phyloP scores from a whole-genome alignment of 2,888 invertebrate genomes.

The Apodemia zela region DNA sequence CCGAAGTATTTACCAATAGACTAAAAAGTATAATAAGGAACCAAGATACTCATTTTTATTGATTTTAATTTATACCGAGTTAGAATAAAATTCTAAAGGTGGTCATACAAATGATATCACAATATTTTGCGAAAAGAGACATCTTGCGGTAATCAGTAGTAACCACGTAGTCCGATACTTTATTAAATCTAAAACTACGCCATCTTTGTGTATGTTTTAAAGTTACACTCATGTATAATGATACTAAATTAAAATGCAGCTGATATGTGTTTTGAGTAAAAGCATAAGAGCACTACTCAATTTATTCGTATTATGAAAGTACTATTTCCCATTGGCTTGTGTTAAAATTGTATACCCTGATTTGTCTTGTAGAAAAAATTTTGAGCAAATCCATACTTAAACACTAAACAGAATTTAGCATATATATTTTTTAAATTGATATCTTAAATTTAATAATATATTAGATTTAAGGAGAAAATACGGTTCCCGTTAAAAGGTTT shows the following conservation, averaged over 20 bases:
- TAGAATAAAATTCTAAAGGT: not conserved
- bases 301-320: not conserved
- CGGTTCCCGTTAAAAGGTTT: no score
- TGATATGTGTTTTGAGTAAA: not conserved
- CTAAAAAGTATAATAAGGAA: not conserved
- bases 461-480: no score
- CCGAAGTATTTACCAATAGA: not conserved
- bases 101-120: not conserved
- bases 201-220: not conserved
- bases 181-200: not conserved
- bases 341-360: not conserved
- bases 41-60: not conserved
- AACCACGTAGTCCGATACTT: not conserved
- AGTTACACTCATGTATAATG: not conserved
- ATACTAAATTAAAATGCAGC: not conserved
- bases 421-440: no score
- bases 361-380: no score
- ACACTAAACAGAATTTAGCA: no score
- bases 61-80: not conserved
- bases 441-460: no score
- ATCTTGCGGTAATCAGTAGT: not conserved
- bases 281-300: not conserved
- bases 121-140: not conserved
- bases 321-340: not conserved
- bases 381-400: no score